Evolutionary conservation across 1,140 invertebrate species (phyloP).

Genomic region (Periplaneta americana): DNA sequence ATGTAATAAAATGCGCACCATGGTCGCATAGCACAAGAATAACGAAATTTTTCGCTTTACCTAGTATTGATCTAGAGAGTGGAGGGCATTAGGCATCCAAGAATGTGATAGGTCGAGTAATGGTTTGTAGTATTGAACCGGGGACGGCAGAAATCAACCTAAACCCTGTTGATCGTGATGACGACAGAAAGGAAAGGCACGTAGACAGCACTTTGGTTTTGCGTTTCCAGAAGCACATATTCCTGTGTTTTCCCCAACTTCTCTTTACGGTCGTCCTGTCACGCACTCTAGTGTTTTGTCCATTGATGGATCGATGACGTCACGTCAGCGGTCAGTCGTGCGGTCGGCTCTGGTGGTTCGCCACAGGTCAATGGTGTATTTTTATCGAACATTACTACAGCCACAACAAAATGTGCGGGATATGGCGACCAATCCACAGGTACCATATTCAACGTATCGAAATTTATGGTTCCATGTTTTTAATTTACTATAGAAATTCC

Average conservation of each 20-base stretch:
- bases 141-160: too few species aligned
- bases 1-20: too few species aligned
- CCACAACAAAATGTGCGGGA: not conserved
- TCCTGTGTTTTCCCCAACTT: not conserved
- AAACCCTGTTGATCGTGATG: too few species aligned
- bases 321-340: not conserved
- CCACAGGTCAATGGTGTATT: not conserved
- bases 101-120: too few species aligned
- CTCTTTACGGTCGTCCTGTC: not conserved
- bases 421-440: not conserved
- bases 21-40: too few species aligned
- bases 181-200: too few species aligned
- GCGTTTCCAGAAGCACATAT: not conserved
- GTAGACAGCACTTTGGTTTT: too few species aligned
- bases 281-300: not conserved
- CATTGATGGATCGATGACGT: not conserved
- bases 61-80: too few species aligned
- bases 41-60: too few species aligned
- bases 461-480: not conserved
- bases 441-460: not conserved
- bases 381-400: not conserved
- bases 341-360: not conserved
- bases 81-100: too few species aligned
- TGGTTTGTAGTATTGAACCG: too few species aligned
- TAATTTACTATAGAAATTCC: not conserved